Base-by-base conservation (phyloP, 1,140 invertebrate species). In the Meloidogyne chitwoodi region DNA sequence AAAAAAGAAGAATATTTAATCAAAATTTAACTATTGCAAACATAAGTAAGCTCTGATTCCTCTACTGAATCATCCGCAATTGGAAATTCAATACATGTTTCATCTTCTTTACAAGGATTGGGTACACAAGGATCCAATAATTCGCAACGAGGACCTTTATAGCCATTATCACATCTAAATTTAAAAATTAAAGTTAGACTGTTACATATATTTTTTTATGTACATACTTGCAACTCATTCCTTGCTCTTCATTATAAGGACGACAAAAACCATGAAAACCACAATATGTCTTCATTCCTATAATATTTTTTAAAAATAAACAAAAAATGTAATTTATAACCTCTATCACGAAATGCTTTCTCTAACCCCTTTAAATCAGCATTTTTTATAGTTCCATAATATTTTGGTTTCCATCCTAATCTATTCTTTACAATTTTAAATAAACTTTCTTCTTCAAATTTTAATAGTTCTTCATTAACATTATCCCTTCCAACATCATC, bases 31-130 rank as follows among this genome's bases (percentile, higher is more conserved):
- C 74, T 82, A 65, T 82, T 68, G 65, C 79, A 81, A 61, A 71
- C 61, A 24, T 14, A 38, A 38, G 48, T 65, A 41, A 61, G n/a
- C 19, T 63, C 61, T 29, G 56, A 64, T 16, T 64, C 71, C 10
- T 34, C 48, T 4, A 64, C 24, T 11, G 41, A 61, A 34, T 27
- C 68, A 16, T 69, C 75, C 11, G 29, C 31, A 44, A 41, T 14
- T 14, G 69, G 74, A 26, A 81, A 26, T 44, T 75, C 75, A 19
- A 81, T 64, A 72, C 79, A 81, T 4, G 82, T 26, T 34, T 80
- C 66, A 48, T 76, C 77, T 0, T 26, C 79, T 22, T 61, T 34
- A 44, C 79, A 80, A 22, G 41, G 31, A 64, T 63, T 64, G 1
- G 65, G 27, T 14, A 24, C 6, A 66, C 79, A 80, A 44, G 78